Evolutionary conservation across 2,113 vertebrate species (phyloP), one percentile per base, ranked within the genome.

Genomic region (Paramisgurnus dabryanus): DNA sequence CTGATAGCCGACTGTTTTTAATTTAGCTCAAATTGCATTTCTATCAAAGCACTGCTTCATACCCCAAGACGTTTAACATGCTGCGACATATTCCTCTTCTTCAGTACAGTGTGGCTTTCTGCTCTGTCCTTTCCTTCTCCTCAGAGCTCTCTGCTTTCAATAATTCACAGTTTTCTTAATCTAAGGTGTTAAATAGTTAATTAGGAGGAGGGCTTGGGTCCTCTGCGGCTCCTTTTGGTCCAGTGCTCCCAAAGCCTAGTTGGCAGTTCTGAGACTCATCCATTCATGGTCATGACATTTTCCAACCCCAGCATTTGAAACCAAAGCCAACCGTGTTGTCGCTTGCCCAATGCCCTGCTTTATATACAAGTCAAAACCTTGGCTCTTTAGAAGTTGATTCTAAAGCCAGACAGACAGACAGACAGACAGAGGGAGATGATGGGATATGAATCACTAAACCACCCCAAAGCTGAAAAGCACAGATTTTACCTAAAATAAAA

Each of bases 111-210:
- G 27, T 72, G 39, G 18, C 43, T 58, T 58, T 66, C 27, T 40
- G 71, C 41, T 22, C 9, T 18, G 27, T 18, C 57, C 34, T 70
- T 65, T n/a, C 53, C 27, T 58, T 63, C 72, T 71, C 61, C 69
- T 7, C 39, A 27, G 67, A 40, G 76, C 13, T 18, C 66, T 6
- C 8, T 11, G 68, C 49, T 79, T 83, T 81, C 39, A 84, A 85
- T 81, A 80, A 81, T 85, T 83, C 61, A 84, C 57, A 43, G 45
- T 67, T 82, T 82, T 79, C 55, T 67, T 72, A 84, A 87, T 82
- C 58, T 69, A 76, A 79, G 76, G 63, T 79, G 68, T 73, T 86
- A 80, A 85, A 86, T 77, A 83, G 67, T 77, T 84, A 45, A 83
- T 81, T 41, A 34, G 63, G 17, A 41, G 58, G 40, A 22, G 47